Percentiles rank a stretch among this genome's conserved stretches.
These are phyloP conservation scores for Patiria miniata DNA, from an alignment of 35 echinoderm and acorn worm genomes.

Conservation along the genomic window DNA sequence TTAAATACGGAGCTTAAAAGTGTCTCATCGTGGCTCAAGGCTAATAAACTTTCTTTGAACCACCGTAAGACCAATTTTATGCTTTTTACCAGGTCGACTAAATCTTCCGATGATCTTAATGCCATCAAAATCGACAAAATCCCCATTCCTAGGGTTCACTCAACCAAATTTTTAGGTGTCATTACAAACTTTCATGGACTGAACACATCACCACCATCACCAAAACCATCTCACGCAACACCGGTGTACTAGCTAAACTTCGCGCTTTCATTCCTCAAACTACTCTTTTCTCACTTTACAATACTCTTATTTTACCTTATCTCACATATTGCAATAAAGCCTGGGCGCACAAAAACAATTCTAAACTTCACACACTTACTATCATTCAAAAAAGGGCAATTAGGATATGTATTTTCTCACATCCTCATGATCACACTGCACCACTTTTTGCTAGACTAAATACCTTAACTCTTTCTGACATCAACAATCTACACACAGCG, in stretches of 20 bases:
- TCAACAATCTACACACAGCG: not conserved
- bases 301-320: conserved; percentile 7
- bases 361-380: not conserved
- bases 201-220: not conserved
- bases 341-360: not conserved
- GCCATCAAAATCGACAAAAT: not conserved
- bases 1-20: not conserved
- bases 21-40: not conserved
- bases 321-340: not conserved
- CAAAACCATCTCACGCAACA: not conserved
- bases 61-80: not conserved
- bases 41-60: not conserved
- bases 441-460: not conserved
- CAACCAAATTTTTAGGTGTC: not conserved
- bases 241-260: not conserved
- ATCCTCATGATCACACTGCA: conserved; percentile 16
- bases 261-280: not conserved
- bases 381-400: not conserved
- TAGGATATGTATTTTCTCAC: not conserved
- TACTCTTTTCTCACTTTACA: not conserved
- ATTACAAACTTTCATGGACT: conserved; percentile 5
- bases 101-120: not conserved
- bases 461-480: not conserved
- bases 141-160: not conserved
- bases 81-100: not conserved